phyloP scores from a whole-genome alignment of 2,113 vertebrate species.

The Antechinus stuartii region DNA sequence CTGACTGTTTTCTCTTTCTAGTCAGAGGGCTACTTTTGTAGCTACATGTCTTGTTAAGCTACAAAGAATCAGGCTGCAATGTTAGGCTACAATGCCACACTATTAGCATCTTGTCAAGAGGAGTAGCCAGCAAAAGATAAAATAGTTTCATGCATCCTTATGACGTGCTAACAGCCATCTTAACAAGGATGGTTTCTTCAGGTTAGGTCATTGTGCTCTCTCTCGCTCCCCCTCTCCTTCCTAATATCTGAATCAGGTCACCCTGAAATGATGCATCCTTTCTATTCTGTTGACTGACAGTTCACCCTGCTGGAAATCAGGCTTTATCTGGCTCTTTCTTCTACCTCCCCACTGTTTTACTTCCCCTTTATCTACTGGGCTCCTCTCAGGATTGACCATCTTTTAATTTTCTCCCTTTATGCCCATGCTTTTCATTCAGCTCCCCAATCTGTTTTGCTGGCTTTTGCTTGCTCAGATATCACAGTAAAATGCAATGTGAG shows the following conservation, averaged over 20 bases:
- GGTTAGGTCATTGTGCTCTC: conserved; percentile 40
- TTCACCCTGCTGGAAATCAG: conserved; percentile 51
- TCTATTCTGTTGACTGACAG: neutral
- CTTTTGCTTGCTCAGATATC: neutral
- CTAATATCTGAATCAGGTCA: conserved; percentile 61
- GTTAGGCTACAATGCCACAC: neutral
- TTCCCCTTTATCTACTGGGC: conserved; percentile 7
- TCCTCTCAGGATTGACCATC: neutral
- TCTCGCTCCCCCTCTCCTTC: conserved; percentile 23
- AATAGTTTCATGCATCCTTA: neutral
- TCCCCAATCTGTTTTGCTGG: neutral
- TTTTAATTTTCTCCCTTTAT: conserved; percentile 19
- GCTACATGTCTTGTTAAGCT: neutral
- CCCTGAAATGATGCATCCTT: conserved; percentile 18
- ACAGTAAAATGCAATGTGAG: neutral
- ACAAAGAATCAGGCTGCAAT: neutral
- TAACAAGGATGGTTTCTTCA: conserved; percentile 47
- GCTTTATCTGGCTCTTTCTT: conserved; percentile 13
- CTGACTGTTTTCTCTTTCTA: neutral
- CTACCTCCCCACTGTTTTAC: neutral
- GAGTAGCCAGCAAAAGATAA: conserved; percentile 39
- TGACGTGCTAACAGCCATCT: conserved; percentile 59
- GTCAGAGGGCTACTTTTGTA: neutral
- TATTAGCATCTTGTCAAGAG: conserved; percentile 46
- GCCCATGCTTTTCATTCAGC: conserved; percentile 6